Conservation (phyloP, 2,113 vertebrate genomes). For the Solea senegalensis region DNA sequence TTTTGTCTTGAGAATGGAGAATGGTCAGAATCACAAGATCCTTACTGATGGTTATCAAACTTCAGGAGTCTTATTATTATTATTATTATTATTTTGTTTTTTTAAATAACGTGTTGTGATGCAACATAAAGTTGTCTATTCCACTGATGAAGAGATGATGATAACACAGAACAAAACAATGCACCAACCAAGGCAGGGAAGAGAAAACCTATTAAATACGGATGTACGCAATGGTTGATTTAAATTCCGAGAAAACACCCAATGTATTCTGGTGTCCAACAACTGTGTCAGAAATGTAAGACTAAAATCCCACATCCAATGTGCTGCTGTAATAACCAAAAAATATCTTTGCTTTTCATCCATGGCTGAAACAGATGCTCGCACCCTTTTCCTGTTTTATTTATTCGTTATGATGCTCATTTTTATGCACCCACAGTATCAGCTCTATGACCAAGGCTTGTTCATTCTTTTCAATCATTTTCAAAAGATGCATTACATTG, state of each 20-base stretch:
- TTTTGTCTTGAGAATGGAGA: no score
- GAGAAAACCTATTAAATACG: background rate
- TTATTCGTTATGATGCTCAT: background rate
- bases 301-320: no score
- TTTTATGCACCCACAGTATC: background rate
- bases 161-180: background rate
- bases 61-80: no score
- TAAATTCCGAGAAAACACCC: no score
- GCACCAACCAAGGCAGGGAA: background rate
- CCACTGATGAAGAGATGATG: background rate
- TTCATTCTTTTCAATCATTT: conserved; percentile 1
- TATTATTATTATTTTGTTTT: no score
- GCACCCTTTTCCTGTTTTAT: background rate
- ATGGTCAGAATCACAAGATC: no score
- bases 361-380: background rate
- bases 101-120: background rate
- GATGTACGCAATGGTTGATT: background rate
- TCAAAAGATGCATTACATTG: background rate
- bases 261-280: no score
- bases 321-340: no score
- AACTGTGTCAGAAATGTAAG: no score
- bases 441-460: background rate
- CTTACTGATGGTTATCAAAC: no score
- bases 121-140: background rate
- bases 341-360: background rate